Evolutionary conservation across 37 sponge, comb jelly and placozoan species (phyloP).

Genomic region (Haliclona indistincta): DNA sequence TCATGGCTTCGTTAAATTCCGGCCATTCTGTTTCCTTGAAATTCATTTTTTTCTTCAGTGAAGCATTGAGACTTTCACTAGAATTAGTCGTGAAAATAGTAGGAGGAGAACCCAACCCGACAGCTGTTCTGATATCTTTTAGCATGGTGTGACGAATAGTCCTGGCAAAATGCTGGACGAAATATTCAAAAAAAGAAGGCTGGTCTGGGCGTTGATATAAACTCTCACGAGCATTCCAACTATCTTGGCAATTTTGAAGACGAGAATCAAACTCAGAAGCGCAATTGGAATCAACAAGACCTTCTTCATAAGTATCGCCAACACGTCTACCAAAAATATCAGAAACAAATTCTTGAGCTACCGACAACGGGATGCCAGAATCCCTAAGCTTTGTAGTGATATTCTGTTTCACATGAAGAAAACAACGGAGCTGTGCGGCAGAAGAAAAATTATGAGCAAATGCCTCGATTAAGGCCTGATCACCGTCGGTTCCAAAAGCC

Average conservation of each 20-base stretch:
- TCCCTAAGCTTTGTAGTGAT: conserved; percentile 5
- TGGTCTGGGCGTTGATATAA: neutral
- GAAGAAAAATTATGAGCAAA: conserved; percentile 38
- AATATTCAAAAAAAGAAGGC: neutral
- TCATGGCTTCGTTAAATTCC: too few relatives aligned
- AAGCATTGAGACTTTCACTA: conserved; percentile 13
- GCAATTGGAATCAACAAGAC: conserved; percentile 23
- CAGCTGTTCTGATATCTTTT: conserved; percentile 2
- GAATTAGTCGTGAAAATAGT: conserved; percentile 4
- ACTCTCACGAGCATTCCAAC: conserved; percentile 4
- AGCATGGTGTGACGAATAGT: neutral
- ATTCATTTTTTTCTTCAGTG: conserved; percentile 6
- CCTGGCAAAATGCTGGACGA: neutral
- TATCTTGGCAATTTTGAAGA: neutral
- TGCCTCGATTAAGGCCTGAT: conserved; percentile 24
- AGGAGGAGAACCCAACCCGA: conserved; percentile 1
- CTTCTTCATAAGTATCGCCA: neutral
- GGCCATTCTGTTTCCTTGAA: conserved; percentile 1
- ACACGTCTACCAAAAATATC: conserved; percentile 24
- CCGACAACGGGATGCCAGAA: conserved; percentile 7
- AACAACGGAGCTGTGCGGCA: conserved; percentile 40
- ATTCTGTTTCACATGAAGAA: conserved; percentile 42
- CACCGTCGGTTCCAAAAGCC: conserved; percentile 36
- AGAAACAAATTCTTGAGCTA: too few relatives aligned
- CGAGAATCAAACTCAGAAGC: conserved; percentile 7